Evolutionary conservation across 1,140 invertebrate species (phyloP).

Genomic region (Dreissena polymorpha): DNA sequence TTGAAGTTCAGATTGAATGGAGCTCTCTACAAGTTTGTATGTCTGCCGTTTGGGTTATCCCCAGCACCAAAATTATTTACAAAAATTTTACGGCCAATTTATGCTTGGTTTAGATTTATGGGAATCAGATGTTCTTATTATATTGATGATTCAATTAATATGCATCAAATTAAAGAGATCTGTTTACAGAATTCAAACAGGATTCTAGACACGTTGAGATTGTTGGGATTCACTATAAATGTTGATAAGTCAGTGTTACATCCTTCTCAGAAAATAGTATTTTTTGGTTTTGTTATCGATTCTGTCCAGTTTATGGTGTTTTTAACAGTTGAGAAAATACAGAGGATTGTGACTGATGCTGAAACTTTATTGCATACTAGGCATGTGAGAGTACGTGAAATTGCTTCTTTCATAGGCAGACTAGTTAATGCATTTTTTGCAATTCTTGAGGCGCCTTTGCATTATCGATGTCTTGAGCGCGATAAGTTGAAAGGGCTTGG

Average conservation of each 20-base stretch:
- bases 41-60: conserved; percentile 13
- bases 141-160: conserved; percentile 11
- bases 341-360: not conserved
- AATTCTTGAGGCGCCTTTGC: conserved; percentile 4
- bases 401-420: conserved; percentile 23
- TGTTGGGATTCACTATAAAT: conserved; percentile 17
- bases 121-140: conserved; percentile 32
- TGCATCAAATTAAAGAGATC: conserved; percentile 5
- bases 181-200: conserved; percentile 6
- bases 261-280: conserved; percentile 7
- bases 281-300: not conserved
- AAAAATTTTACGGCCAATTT: conserved; percentile 17
- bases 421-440: conserved; percentile 22
- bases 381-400: not conserved
- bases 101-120: not conserved
- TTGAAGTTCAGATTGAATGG: conserved; percentile 20
- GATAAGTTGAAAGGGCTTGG: not conserved
- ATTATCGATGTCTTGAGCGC: not conserved
- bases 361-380: not conserved
- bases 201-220: not conserved
- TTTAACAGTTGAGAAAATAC: not conserved
- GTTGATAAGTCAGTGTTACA: conserved; percentile 5
- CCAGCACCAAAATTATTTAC: conserved; percentile 33
- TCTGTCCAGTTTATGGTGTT: not conserved
- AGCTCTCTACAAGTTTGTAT: not conserved